phyloP scores from a whole-genome alignment of 1,140 invertebrate species.

The Trichogramma pretiosum region DNA sequence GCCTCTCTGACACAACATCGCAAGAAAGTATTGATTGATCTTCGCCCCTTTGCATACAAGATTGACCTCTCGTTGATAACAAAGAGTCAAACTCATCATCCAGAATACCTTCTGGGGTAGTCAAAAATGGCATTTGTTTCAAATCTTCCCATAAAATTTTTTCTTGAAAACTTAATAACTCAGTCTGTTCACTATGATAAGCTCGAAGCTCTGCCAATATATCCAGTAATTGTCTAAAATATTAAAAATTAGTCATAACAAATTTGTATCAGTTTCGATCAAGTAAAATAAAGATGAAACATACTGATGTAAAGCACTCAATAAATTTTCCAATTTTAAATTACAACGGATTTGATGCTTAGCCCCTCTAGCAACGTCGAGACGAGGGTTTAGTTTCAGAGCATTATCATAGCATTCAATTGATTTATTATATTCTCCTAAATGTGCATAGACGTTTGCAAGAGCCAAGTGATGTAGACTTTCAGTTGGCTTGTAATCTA shows the following conservation, averaged over 20 bases:
- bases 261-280: too few relatives aligned
- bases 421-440: slow-evolving; percentile 57
- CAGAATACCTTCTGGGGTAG: slow-evolving; percentile 11
- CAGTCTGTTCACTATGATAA: slow-evolving; percentile 58
- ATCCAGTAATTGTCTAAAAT: slow-evolving; percentile 52
- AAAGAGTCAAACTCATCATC: slow-evolving; percentile 26
- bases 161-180: slow-evolving; percentile 55
- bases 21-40: slow-evolving; percentile 47
- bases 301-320: slow-evolving; percentile 60
- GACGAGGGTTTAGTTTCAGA: slow-evolving; percentile 54
- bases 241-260: too few relatives aligned
- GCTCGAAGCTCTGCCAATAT: slow-evolving; percentile 57
- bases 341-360: slow-evolving; percentile 64
- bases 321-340: slow-evolving; percentile 55
- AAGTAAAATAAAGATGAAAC: slow-evolving; percentile 26
- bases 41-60: slow-evolving; percentile 44
- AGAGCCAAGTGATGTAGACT: slow-evolving; percentile 69
- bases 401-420: slow-evolving; percentile 61
- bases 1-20: slow-evolving; percentile 37
- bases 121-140: slow-evolving; percentile 21
- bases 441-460: slow-evolving; percentile 65
- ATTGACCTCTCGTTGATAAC: slow-evolving; percentile 37
- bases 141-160: slow-evolving; percentile 54
- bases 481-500: slow-evolving; percentile 66
- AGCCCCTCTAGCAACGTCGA: slow-evolving; percentile 47